A percentile compares a stretch with the other conserved stretches of the same genome.
Evolutionary conservation across 2,888 invertebrate species (phyloP).

Genomic region (Lasioglossum leucozonium): DNA sequence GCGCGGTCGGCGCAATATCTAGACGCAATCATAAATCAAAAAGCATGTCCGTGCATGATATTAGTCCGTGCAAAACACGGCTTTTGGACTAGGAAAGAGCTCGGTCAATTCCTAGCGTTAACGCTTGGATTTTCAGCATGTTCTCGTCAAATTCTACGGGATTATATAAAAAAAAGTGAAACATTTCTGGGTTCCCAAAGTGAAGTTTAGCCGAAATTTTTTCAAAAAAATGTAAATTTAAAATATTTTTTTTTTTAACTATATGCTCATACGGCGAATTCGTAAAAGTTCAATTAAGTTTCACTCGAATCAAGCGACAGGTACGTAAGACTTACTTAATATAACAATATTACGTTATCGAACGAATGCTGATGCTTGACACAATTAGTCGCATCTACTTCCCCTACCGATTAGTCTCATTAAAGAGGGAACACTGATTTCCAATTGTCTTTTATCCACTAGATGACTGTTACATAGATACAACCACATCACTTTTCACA

Average conservation of each 20-base stretch:
- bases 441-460: slow-evolving; percentile 1
- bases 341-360: not conserved
- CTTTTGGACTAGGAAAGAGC: no score
- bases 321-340: not conserved
- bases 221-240: not conserved
- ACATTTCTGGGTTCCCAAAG: no score
- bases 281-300: not conserved
- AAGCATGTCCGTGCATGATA: no score
- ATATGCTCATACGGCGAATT: not conserved
- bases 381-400: slow-evolving; percentile 25
- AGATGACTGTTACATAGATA: not conserved
- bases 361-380: slow-evolving; percentile 30
- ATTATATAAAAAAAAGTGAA: no score
- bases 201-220: no score
- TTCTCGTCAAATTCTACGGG: no score
- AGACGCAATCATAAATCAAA: no score
- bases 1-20: no score
- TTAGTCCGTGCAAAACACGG: no score
- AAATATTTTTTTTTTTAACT: not conserved
- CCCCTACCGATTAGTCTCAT: slow-evolving; percentile 28
- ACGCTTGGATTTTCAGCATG: no score
- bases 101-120: no score
- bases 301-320: not conserved
- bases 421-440: slow-evolving; percentile 28
- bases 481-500: not conserved